A percentile compares a stretch with the other conserved stretches of the same genome.
Evolutionary conservation across 2,797 vertebrate species (phyloP).

Genomic region (Fistularia tabacaria): DNA sequence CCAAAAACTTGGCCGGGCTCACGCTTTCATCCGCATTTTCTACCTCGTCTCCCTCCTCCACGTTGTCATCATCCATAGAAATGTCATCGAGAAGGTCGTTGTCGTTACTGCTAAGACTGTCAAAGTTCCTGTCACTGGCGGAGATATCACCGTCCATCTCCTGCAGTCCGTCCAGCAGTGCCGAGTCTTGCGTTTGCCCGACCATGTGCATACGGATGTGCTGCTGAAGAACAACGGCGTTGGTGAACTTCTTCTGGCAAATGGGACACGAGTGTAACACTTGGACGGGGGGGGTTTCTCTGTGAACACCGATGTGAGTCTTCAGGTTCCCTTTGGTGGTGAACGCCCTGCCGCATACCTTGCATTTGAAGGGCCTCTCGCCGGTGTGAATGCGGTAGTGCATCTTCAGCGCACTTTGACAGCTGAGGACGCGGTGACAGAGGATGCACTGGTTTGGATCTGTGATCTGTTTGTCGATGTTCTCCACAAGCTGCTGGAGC

Average conservation of each 20-base stretch:
- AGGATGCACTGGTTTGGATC: constrained; percentile 93
- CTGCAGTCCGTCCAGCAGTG: constrained; percentile 74
- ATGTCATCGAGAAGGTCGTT: constrained; percentile 85
- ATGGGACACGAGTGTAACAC: constrained; percentile 97
- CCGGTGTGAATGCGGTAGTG: constrained; percentile 97
- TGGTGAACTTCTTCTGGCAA: constrained; percentile 98
- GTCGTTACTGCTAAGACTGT: constrained; percentile 83
- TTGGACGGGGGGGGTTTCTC: constrained; percentile 86
- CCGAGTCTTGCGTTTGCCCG: constrained; percentile 86
- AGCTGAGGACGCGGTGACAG: constrained; percentile 95
- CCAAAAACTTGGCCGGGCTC: constrained; percentile 69
- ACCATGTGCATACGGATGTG: constrained; percentile 98
- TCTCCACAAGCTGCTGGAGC: constrained; percentile 96
- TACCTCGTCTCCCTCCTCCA: constrained; percentile 53
- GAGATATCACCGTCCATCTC: constrained; percentile 78
- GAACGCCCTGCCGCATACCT: constrained; percentile 94
- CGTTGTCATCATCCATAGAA: constrained; percentile 84
- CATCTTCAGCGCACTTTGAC: constrained; percentile 98
- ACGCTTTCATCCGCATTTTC: constrained; percentile 72
- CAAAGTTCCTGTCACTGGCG: constrained; percentile 74
- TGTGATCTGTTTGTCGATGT: constrained; percentile 94
- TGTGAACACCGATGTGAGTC: constrained; percentile 92
- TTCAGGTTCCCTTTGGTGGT: constrained; percentile 99
- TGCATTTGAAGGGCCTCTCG: constrained; percentile 95
- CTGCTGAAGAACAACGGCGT: constrained; percentile 94